phyloP scores from a whole-genome alignment of 2,113 vertebrate genomes.

The Psephotus haematonotus region DNA sequence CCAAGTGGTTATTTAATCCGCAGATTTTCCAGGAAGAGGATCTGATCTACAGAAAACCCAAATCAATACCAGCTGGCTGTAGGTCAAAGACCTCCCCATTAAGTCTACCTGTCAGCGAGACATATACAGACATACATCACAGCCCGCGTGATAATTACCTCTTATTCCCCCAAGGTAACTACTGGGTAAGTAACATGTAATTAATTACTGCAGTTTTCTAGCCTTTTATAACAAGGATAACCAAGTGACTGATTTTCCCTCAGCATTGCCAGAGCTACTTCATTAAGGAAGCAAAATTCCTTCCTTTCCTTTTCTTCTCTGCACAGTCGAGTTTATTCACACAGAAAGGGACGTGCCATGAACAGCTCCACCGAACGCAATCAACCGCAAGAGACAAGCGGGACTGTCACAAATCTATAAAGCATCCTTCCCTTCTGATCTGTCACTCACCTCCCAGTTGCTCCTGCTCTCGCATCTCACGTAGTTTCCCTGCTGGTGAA shows the following conservation, averaged over 20 bases:
- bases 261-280: not conserved
- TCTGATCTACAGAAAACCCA: not conserved
- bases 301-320: not conserved
- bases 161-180: not conserved
- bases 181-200: not conserved
- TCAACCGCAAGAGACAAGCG: not conserved
- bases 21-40: not conserved
- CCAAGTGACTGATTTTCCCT: not conserved
- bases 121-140: not conserved
- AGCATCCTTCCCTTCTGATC: not conserved
- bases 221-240: not conserved
- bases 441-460: not conserved
- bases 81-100: not conserved
- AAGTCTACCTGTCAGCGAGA: not conserved
- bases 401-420: not conserved
- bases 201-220: not conserved
- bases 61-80: not conserved
- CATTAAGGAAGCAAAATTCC: not conserved
- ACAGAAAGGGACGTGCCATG: not conserved
- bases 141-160: not conserved
- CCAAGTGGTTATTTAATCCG: not conserved
- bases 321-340: not conserved
- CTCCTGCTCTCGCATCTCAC: not conserved
- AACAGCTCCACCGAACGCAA: rapidly evolving
- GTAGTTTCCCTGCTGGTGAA: not conserved